Evolutionary conservation across 37 sponge, comb jelly and placozoan species (phyloP), one percentile per base, ranked within the genome.

Genomic region (Axinella damicornis): DNA sequence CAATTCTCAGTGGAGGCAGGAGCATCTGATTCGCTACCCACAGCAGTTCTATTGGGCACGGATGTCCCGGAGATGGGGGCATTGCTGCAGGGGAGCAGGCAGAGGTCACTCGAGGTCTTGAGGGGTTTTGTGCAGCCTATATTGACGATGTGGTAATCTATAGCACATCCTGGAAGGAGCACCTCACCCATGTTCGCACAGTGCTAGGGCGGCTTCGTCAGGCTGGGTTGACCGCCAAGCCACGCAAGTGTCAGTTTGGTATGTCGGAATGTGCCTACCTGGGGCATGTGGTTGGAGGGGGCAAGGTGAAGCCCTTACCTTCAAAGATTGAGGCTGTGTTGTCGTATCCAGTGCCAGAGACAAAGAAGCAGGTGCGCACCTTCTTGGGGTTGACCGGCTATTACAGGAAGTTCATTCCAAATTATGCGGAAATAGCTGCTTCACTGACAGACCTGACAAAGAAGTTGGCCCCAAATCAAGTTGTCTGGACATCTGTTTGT

Each of bases 201-300:
- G 77, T 88, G 35, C 56, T 88, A 40, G 27, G 27, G 25, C 37
- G 83, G 57, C 53, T 90, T 0, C 33, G 74, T 15, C 63, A 69
- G 20, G 90, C 85, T 15, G 86, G 86, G 0, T 35, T 85, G 2
- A 90, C 86, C 27, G 86, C 73, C 12, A 84, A 84, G 40, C 86
- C 65, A 16, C 31, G 36, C 1, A 85, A 89, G 61, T 90, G 90
- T 63, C 85, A 85, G 20, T 70, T 90, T 85, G 86, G 63, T 20
- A 80, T 72, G 57, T 34, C 20, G 18, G 34, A 79, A 46, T 77
- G 79, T 53, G 36, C n/a, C 33, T 90, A 85, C 66, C 74, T 90
- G 13, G 90, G 90, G n/a, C 86, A 90, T 57, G 52, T 83, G 22
- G 84, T 88, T 0, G 89, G 89, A 21, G 61, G 53, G 19, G 84